Conservation (phyloP, 2,888 invertebrate species). For the Leucophenga montana region DNA sequence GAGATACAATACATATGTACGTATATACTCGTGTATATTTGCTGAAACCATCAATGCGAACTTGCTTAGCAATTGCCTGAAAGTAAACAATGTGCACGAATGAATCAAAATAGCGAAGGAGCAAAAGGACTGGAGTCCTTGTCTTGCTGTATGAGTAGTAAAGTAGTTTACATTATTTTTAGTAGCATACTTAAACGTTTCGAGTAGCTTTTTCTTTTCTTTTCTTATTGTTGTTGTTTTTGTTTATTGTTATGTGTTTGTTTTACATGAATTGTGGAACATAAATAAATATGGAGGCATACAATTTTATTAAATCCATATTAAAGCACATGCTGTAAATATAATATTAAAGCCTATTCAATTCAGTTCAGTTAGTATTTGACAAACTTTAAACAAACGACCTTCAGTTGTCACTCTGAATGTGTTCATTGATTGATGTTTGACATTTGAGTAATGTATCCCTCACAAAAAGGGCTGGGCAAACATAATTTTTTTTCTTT, state of each 20-base stretch:
- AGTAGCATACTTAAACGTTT: conserved; percentile 14
- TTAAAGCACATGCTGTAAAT: neutral
- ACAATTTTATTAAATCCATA: neutral
- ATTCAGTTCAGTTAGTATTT: neutral
- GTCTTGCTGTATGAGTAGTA: neutral
- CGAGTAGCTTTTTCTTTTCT: conserved; percentile 14
- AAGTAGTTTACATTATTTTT: conserved; percentile 24
- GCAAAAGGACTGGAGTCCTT: too few relatives aligned
- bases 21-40: neutral
- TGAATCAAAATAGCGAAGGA: too few relatives aligned
- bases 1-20: too few relatives aligned
- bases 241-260: too few relatives aligned
- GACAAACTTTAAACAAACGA: neutral
- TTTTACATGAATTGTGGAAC: conserved; percentile 1
- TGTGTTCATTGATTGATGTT: conserved; percentile 3
- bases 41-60: conserved; percentile 2
- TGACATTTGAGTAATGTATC: neutral
- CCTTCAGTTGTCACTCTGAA: conserved; percentile 13
- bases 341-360: neutral
- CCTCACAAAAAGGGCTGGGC: too few relatives aligned
- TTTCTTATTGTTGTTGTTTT: neutral
- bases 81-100: neutral
- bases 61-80: conserved; percentile 6
- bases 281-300: conserved; percentile 20
- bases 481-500: too few relatives aligned